Percentiles rank a stretch among this genome's conserved stretches.
Conservation (phyloP, 2,113 vertebrate species). For the Colaptes auratus region DNA sequence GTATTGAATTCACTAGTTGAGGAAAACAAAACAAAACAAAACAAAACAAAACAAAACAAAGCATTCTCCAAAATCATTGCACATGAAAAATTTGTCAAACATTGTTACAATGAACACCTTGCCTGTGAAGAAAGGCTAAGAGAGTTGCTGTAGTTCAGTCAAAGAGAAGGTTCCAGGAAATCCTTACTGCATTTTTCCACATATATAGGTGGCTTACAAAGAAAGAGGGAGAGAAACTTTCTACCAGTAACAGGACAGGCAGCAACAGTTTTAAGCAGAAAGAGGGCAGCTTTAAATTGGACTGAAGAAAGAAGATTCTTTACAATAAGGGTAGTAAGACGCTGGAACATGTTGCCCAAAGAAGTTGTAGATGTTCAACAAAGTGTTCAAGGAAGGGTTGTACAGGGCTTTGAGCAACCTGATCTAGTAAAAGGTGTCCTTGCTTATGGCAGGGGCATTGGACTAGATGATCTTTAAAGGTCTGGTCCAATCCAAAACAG, state of each 20-base stretch:
- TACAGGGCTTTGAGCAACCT: neutral
- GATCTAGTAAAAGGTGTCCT: neutral
- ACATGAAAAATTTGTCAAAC: neutral
- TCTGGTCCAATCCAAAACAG: neutral
- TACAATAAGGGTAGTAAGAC: neutral
- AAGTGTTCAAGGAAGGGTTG: neutral
- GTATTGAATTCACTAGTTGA: neutral
- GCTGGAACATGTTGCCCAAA: neutral
- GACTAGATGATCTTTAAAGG: neutral
- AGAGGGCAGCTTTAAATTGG: neutral
- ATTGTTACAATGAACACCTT: neutral
- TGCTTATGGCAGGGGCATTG: neutral
- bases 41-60: neutral
- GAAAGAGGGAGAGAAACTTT: neutral
- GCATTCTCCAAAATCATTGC: neutral
- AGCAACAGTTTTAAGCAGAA: neutral
- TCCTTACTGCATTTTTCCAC: too few relatives aligned
- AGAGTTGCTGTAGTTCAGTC: neutral
- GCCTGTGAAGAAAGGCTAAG: neutral
- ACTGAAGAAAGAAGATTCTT: neutral
- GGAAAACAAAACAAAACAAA: neutral
- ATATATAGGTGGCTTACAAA: neutral
- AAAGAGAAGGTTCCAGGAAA: neutral
- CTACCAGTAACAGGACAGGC: neutral
- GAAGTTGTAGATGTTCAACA: fast-evolving